These are phyloP conservation scores for Halcyon leucocephala DNA, from an alignment of 2,797 vertebrate genomes.

Conservation along the genomic window DNA sequence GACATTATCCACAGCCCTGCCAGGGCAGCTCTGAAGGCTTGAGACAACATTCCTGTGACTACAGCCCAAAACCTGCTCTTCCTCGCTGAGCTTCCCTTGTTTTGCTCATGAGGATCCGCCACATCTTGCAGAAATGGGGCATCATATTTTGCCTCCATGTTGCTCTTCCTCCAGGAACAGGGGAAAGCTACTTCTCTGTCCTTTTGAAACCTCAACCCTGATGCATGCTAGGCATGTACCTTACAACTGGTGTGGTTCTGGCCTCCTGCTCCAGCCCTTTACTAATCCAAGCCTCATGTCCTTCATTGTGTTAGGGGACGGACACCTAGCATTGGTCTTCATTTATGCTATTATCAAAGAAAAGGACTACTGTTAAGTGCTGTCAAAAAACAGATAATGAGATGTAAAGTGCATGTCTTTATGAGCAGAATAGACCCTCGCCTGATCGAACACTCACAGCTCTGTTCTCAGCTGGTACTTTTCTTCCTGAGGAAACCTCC, in stretches of 20 bases:
- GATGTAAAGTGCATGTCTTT: not conserved
- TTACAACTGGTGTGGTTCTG: not conserved
- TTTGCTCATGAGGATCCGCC: not conserved
- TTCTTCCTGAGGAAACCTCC: not conserved
- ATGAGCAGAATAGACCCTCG: not conserved
- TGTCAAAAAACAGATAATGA: not conserved
- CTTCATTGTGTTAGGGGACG: constrained; percentile 72
- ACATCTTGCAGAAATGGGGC: not conserved
- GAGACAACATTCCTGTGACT: not conserved
- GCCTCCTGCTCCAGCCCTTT: constrained; percentile 57
- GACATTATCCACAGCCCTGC: not conserved
- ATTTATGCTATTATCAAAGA: constrained; percentile 77
- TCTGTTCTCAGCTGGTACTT: not conserved
- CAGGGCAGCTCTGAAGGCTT: not conserved
- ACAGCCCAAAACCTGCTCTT: not conserved
- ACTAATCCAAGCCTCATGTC: constrained; percentile 80
- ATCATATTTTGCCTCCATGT: not conserved
- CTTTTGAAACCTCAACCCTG: not conserved
- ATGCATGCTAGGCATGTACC: accelerated
- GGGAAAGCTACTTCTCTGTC: not conserved
- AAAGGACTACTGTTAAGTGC: constrained; percentile 79
- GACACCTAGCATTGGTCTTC: constrained; percentile 74
- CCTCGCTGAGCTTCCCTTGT: not conserved
- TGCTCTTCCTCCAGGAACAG: not conserved
- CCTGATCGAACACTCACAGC: accelerated